A percentile compares a stretch with the other conserved stretches of the same genome.
These are phyloP conservation scores for Okapia johnstoni DNA, from an alignment of 2,113 vertebrate species.

Conservation along the genomic window DNA sequence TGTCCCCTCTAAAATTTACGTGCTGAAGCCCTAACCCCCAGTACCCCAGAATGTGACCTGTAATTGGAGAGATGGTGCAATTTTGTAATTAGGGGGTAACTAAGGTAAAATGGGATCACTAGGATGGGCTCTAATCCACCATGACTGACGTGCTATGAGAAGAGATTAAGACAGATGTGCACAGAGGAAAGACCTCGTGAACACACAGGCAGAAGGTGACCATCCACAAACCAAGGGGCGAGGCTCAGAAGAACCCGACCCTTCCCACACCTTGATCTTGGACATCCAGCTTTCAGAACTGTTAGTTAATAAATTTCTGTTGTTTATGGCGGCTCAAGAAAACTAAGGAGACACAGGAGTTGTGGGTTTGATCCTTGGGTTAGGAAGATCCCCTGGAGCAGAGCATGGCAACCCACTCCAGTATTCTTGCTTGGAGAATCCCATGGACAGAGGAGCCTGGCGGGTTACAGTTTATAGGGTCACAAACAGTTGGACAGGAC, in stretches of 20 bases:
- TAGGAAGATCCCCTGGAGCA: background rate
- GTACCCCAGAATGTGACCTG: background rate
- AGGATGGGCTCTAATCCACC: too few species aligned
- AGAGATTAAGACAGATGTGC: background rate
- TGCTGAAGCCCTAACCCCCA: background rate
- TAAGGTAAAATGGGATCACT: background rate
- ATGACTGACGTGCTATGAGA: background rate
- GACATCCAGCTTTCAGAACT: background rate
- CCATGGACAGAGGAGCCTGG: background rate
- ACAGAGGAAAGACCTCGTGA: background rate
- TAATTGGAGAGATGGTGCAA: background rate
- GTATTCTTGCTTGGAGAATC: background rate
- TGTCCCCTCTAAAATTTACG: background rate
- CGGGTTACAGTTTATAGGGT: background rate
- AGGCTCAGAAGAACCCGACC: background rate
- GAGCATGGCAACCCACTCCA: background rate
- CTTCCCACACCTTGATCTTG: background rate
- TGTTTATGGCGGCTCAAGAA: background rate
- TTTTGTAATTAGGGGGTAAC: background rate
- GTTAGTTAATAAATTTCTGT: background rate
- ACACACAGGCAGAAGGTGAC: background rate
- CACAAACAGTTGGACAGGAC: background rate
- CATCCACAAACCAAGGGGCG: background rate
- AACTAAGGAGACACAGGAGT: background rate
- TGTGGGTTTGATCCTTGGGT: accelerated